Evolutionary conservation across 2,888 invertebrate species (phyloP).

Genomic region (Tipula vernalis): DNA sequence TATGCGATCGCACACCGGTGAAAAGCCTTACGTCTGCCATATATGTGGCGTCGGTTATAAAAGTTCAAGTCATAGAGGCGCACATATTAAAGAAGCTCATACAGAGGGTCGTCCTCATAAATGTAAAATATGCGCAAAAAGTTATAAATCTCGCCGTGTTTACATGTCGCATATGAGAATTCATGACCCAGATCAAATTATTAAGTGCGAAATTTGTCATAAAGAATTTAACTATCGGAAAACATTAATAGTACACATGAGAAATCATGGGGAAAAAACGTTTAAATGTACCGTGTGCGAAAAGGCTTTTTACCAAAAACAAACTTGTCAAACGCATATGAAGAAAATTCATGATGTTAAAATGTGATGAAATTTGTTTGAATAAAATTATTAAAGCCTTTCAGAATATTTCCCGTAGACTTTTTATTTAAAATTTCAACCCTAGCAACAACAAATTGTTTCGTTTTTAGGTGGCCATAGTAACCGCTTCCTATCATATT

Average conservation of each 20-base stretch:
- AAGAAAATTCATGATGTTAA: background rate
- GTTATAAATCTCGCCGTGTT: background rate
- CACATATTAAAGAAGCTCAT: background rate
- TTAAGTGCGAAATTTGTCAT: background rate
- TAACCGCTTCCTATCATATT: background rate
- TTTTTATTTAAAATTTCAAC: background rate
- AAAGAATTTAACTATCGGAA: background rate
- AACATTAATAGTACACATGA: background rate
- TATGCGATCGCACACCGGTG: background rate
- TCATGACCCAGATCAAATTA: background rate
- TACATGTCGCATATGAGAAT: background rate
- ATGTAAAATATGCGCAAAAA: background rate
- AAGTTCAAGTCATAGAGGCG: background rate
- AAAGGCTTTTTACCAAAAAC: background rate
- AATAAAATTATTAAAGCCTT: background rate
- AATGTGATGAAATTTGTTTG: background rate
- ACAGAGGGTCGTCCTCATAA: background rate
- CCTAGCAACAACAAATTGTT: background rate
- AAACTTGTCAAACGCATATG: background rate
- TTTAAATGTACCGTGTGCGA: background rate
- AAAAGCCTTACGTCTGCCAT: background rate
- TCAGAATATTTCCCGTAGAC: background rate
- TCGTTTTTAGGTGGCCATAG: background rate
- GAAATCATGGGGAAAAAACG: background rate
- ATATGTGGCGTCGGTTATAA: background rate